Evolutionary conservation across 2,113 vertebrate species (phyloP), one percentile per base, ranked within the genome.

Genomic region (Chloropsis hardwickii): DNA sequence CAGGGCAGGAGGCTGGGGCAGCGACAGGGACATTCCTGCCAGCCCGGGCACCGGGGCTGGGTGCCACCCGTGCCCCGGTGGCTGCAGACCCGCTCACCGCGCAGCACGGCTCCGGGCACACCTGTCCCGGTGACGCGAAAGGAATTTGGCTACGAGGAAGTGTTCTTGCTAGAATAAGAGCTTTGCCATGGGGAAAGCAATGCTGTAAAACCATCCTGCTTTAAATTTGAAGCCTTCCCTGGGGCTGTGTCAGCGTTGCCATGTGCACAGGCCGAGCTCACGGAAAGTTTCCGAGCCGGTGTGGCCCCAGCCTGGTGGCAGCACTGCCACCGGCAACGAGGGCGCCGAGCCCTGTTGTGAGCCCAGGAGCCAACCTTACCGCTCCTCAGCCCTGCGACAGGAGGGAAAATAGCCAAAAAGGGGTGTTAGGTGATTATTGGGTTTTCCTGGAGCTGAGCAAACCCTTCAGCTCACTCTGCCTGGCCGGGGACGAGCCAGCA

Each of bases 271-370:
- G 27, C 28, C 0, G 0, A 56, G 48, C 62, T 94, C 47, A 60
- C 0, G 5, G 50, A 31, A 42, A 62, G 25, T 66, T 85, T 86
- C 50, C 0, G 3, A 83, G 50, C 17, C 0, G 0, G 31, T 2
- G 5, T 47, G 33, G 60, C 11, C 10, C 9, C 45, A 48, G 53
- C 39, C 58, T 29, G 29, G 31, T 48, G 65, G 19, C 33, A 51
- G 31, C 22, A 6, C 44, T 62, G 71, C 37, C 71, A 51, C 54
- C 3, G 5, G 61, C 66, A 45, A 1, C 1, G 6, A 2, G 2
- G 67, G 33, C 62, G 72, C 5, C 33, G 11, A 71, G 27, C 14
- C n/a, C 20, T 1, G 1, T 22, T 35, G 50, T 33, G 14, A 72
- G 62, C 12, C 29, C 23, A 33, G 35, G 31, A 67, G 8, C 22